Evolutionary conservation across 2,797 vertebrate species (phyloP), one percentile per base, ranked within the genome.

Genomic region (Xiphophorus birchmanni): DNA sequence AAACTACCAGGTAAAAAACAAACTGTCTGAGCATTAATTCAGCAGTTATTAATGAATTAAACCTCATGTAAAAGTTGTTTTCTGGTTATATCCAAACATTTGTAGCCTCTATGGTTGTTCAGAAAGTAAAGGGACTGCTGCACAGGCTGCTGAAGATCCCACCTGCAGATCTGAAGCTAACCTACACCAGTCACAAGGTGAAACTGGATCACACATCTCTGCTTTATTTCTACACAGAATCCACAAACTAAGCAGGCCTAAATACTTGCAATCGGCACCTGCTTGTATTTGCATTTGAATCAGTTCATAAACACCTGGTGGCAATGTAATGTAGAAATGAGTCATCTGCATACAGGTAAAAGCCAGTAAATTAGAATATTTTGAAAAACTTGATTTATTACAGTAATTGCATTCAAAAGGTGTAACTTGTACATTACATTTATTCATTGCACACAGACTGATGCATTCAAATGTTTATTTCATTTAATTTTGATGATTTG

Each of bases 61-160:
- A 37, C 9, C 47, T 37, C 32, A 26, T 5, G 0, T 2, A 17
- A 11, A 3, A 7, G 29, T 63, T 15, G 5, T 4, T 32, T 50
- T 7, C 32, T 17, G 11, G 13, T 29, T 44, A 15, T 37, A 13
- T 29, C 10, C 50, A 42, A 52, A 52, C 17, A 37, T 45, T 48
- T 82, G 79, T 84, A 99, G 98, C 94, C 21, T 96, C 97, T 73
- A 99, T 99, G 98, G 95, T 94, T 12, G 77, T 99, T 67, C 97
- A 97, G 89, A 99, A 97, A 90, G 96, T 99, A 89, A 99, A 98
- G 91, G 98, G 97, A 4, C 84, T 99, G 74, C 94, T 99, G 7
- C 95, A 96, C 82, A 93, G 97, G 71, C 93, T 98, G 26, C 88
- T 99, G 74, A 98, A 96, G 95, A 91, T 98, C 73, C 97, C 97